Evolutionary conservation across 1,140 invertebrate species (phyloP).

Genomic region (Macrobrachium nipponense): DNA sequence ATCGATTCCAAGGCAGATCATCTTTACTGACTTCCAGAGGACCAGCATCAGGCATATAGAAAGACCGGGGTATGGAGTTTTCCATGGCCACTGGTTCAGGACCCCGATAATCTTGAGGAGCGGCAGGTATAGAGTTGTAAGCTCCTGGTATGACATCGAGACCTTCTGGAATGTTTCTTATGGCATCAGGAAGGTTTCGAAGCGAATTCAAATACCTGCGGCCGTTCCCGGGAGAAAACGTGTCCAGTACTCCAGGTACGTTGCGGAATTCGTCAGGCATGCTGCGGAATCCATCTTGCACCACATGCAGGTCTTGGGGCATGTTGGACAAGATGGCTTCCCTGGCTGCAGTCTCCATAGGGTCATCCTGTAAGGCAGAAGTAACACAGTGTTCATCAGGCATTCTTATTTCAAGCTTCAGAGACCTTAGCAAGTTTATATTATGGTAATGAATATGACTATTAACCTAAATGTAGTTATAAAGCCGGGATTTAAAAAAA

Average conservation of each 20-base stretch:
- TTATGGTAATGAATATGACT: no score
- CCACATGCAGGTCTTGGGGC: background rate
- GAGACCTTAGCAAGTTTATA: no score
- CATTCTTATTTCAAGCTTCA: no score
- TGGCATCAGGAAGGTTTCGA: background rate
- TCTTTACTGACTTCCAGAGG: background rate
- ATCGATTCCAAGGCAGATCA: background rate
- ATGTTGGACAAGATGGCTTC: constrained; percentile 11
- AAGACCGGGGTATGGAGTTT: background rate
- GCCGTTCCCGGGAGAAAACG: background rate
- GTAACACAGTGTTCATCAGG: no score
- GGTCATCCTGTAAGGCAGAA: background rate
- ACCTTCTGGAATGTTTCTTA: background rate
- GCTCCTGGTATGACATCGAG: background rate
- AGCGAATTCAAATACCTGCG: no score
- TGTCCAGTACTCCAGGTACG: background rate
- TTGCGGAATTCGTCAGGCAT: background rate
- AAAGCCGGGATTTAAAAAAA: no score
- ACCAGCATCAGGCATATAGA: background rate
- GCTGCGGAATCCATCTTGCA: background rate
- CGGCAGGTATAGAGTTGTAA: background rate
- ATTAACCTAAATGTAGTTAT: no score
- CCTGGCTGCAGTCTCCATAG: background rate
- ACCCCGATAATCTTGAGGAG: background rate
- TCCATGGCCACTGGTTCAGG: background rate